phyloP scores from a whole-genome alignment of 2,888 invertebrate genomes.

The Pristionchus fissidentatus region DNA sequence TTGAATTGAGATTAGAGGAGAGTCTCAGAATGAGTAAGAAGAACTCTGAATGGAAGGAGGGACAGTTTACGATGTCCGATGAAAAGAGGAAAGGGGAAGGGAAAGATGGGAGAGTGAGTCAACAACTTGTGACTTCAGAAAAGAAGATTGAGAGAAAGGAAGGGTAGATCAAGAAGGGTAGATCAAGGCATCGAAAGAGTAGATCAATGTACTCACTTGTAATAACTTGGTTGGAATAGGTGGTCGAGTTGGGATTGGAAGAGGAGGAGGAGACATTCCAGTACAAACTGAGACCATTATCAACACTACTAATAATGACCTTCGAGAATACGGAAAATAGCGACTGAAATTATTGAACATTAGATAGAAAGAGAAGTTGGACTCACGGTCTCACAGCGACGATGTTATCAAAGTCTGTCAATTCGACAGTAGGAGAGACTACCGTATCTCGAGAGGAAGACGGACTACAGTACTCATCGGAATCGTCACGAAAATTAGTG shows the following conservation, averaged over 20 bases:
- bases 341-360: slow-evolving; percentile 16
- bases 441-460: slow-evolving; percentile 22
- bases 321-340: not conserved
- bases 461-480: slow-evolving; percentile 16
- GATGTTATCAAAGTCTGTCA: too few relatives aligned
- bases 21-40: slow-evolving; percentile 11
- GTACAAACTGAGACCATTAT: not conserved
- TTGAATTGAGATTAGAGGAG: not conserved
- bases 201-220: not conserved
- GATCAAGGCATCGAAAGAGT: not conserved
- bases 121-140: slow-evolving; percentile 1
- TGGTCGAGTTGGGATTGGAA: slow-evolving; percentile 38
- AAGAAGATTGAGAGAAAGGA: not conserved
- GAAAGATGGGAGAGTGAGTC: slow-evolving; percentile 26
- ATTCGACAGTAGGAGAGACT: not conserved
- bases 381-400: not conserved
- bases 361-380: not conserved
- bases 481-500: not conserved
- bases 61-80: slow-evolving; percentile 21
- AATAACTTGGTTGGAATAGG: slow-evolving; percentile 30
- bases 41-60: slow-evolving; percentile 24
- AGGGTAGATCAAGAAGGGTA: not conserved
- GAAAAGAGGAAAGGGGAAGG: not conserved
- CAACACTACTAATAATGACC: not conserved
- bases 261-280: slow-evolving; percentile 29